Base-by-base conservation (phyloP, 2,888 invertebrate genomes). In the Vesta saturnalis region DNA sequence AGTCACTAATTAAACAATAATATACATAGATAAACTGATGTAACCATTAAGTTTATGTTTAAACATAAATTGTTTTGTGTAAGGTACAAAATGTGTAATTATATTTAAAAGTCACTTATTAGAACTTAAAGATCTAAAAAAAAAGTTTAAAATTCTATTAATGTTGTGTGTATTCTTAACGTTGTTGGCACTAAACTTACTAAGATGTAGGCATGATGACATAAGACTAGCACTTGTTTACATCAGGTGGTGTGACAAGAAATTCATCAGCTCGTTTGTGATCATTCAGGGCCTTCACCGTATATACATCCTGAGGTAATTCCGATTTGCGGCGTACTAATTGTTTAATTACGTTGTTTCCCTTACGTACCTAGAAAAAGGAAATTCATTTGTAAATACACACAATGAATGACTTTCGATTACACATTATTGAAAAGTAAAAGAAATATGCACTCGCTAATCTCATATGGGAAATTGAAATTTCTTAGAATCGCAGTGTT, bases 301-400 rank as follows among this genome's bases (percentile, higher is more conserved):
- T 97, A 83, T 92, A 91, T 77, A 93, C 90, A 87, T 98, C 97
- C 80, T 96, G 95, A 55, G 97, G 97, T 82, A 98, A 87, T 84
- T 98, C 96, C 14, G 96, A 97, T 87, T 97, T 97, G 85, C 96
- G 93, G 85, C 97, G 92, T 74, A 97, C 89, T 76, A 97, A 87
- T 60, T 96, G 96, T 86, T 94, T 94, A 83, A 89, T 94, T 87
- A 90, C 91, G 86, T 89, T 90, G 84, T 90, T 90, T 77, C 86
- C 87, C 81, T 90, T 90, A 73, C 88, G 86, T 47, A 85, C 86
- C 89, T 90, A 84, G 3, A 39, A 8, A 39, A 1, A 8, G 39
- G n/a, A 39, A 39, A 39, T 39, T 39, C 8, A 39, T 12, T 39
- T 12, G n/a, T 10, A 39, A 12, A 39, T n/a, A 39, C 39, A 39